Evolutionary conservation across 1,140 invertebrate genomes (phyloP), one percentile per base, ranked within the genome.

Genomic region (Linepithema humile): DNA sequence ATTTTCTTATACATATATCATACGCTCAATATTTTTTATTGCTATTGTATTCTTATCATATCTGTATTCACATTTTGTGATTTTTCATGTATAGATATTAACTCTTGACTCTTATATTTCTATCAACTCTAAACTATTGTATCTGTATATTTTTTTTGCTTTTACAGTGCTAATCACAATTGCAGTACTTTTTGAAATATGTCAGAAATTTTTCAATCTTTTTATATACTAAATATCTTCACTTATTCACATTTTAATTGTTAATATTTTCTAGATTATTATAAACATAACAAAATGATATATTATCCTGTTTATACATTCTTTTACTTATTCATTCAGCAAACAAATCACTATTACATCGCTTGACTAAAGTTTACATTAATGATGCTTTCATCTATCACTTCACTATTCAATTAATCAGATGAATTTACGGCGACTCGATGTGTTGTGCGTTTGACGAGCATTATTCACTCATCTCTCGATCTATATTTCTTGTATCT

Each of bases 271-370:
- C 7, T 40, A 80, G 35, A 80, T 80, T 70, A 69, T 80, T 80
- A 80, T 80, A 80, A 69, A 55, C 57, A 32, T 70, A 40, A 80
- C 26, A 55, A 43, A 70, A 29, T 65, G 48, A 64, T 80, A 80
- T 69, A 67, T 29, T 67, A 53, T 32, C 23, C 9, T 23, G 23
- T 77, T 77, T 38, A 53, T 80, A 43, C 48, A 15, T 57, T 55
- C 40, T 70, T 0, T 70, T 17, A 62, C 32, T 50, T 12, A 59
- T 10, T 59, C 23, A 43, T 40, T 45, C 26, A 17, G 5, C 12
- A 75, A 26, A 60, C 64, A 43, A 75, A 74, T 23, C 43, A 77
- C 20, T 64, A 15, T 1, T 69, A 17, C 20, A 53, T 78, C 62
- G 35, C 53, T 70, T 70, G 48, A 70, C 67, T 38, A 40, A 60